Percentiles rank a stretch among this genome's conserved stretches.
These are phyloP conservation scores for Okapia johnstoni DNA, from an alignment of 2,113 vertebrate genomes.

Conservation along the genomic window DNA sequence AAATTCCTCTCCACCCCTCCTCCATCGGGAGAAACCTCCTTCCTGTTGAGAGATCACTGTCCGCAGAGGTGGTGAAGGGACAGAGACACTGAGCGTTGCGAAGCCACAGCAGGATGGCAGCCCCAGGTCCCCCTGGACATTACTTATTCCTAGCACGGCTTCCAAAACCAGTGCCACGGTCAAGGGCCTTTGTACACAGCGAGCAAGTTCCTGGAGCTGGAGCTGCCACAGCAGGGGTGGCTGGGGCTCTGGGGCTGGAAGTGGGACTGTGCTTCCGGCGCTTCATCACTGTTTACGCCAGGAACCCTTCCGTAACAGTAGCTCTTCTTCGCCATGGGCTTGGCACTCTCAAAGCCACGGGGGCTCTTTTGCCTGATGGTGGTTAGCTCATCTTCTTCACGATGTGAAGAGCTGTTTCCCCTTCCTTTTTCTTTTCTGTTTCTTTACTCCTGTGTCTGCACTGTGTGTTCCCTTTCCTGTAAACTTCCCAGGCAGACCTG, in stretches of 20 bases:
- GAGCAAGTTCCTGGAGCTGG: not conserved
- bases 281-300: not conserved
- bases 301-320: not conserved
- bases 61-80: not conserved
- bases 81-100: not conserved
- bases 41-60: not conserved
- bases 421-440: not conserved
- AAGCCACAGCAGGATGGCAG: not conserved
- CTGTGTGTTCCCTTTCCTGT: not conserved
- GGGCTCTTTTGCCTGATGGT: not conserved
- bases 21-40: not conserved
- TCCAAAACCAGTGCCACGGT: not conserved
- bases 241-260: fast-evolving
- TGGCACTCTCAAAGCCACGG: not conserved
- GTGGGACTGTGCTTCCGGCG: not conserved
- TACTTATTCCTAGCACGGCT: not conserved
- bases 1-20: not conserved
- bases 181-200: not conserved
- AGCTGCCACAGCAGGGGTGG: not conserved
- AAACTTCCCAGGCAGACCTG: not conserved
- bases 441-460: not conserved
- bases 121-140: not conserved
- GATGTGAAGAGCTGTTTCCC: not conserved
- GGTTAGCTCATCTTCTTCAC: not conserved
- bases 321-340: not conserved